Base-by-base conservation (phyloP, 2,888 invertebrate species). In the Ctenicera cuprea region DNA sequence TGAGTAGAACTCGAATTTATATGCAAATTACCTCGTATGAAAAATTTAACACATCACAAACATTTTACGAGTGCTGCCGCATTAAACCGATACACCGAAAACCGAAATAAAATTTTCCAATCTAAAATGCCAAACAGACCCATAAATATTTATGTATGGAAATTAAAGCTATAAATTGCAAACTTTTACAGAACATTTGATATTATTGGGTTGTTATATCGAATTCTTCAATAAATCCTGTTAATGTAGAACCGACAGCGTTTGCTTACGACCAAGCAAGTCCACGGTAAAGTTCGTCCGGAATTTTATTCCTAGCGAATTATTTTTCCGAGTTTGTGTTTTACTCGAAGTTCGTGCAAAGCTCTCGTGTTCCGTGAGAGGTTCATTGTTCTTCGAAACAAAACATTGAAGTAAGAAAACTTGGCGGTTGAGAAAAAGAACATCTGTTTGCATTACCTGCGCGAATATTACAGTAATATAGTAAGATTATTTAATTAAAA, bases 311-410 rank as follows among this genome's bases (percentile, higher is more conserved):
- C 5, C 16, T 16, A 12, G 16, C 18, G 45, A 45, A 16, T 45
- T 45, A 16, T 18, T 45, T 45, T 45, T 16, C 8, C 7, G 5
- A 18, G 9, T 1, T 18, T 45, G 18, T 16, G 16, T 9, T 45
- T 16, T 14, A 16, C 41, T 45, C 18, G 16, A 0, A 16, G 45
- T 45, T 45, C 45, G 18, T 45, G 45, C 18, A 45, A 45, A 16
- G 45, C 7, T 45, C 18, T 2, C 45, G 45, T 18, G 9, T 16
- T 5, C 18, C 16, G 18, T 16, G 18, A 5, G 16, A 45, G 8
- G 45, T 45, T 45, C 45, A 45, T 45, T 45, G 45, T 45, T 45
- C 45, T 5, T 4, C 16, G 18, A 18, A 45, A 45, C 45, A 45
- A 45, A 14, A 45, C 9, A 45, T 16, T 18, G 18, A 18, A 8